A percentile compares a stretch with the other conserved stretches of the same genome.
Evolutionary conservation across 64 coral and sea anemone genomes (phyloP).

Genomic region (Orbicella faveolata): DNA sequence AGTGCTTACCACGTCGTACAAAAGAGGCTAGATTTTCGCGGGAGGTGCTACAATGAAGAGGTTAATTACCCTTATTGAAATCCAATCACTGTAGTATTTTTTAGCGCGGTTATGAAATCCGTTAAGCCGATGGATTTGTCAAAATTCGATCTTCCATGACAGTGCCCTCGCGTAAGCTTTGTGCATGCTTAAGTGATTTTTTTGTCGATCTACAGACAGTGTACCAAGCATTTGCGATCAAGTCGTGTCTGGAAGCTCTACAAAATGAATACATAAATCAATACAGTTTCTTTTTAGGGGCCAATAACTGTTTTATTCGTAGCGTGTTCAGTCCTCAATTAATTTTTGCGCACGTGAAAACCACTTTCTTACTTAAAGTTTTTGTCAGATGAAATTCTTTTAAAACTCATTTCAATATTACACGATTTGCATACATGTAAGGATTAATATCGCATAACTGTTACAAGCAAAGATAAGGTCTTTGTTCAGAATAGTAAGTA

Average conservation of each 20-base stretch:
- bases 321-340: no score
- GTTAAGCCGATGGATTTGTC: neutral
- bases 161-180: neutral
- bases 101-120: neutral
- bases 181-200: neutral
- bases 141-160: constrained; percentile 1
- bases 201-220: neutral
- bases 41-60: neutral
- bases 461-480: neutral
- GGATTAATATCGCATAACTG: neutral
- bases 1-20: neutral
- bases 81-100: neutral
- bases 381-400: neutral
- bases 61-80: neutral
- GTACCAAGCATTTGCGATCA: neutral
- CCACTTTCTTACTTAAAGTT: neutral
- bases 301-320: neutral
- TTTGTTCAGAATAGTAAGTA: neutral
- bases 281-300: neutral
- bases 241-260: neutral
- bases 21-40: neutral
- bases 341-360: neutral
- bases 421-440: neutral
- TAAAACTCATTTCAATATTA: neutral
- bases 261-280: no score